Evolutionary conservation across 2,113 vertebrate genomes (phyloP).

Genomic region (Athene noctua): DNA sequence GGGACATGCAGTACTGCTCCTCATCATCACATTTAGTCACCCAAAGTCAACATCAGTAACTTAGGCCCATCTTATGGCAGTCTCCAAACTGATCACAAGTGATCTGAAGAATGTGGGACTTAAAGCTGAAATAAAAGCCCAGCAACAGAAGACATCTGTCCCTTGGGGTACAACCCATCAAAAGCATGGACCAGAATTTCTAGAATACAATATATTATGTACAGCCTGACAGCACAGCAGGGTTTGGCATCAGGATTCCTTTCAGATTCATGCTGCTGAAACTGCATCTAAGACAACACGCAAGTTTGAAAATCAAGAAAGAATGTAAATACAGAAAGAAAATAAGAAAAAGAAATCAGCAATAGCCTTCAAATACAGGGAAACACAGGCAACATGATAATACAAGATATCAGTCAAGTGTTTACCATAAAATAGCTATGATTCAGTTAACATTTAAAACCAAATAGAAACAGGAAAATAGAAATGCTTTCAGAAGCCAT

Average conservation of each 20-base stretch:
- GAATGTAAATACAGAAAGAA: neutral
- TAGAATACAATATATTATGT: neutral
- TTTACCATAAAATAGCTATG: neutral
- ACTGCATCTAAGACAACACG: neutral
- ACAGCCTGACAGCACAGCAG: neutral
- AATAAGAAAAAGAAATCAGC: neutral
- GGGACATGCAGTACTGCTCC: neutral
- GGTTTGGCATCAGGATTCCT: neutral
- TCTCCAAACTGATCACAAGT: neutral
- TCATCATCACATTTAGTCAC: neutral
- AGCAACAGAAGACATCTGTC: neutral
- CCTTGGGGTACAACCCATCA: neutral
- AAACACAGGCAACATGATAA: neutral
- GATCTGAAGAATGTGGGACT: neutral
- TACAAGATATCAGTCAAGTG: fast-evolving
- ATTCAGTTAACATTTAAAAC: neutral
- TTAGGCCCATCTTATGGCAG: neutral
- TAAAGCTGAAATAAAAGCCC: neutral
- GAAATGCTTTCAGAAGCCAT: neutral
- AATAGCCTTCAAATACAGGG: neutral
- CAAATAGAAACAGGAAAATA: neutral
- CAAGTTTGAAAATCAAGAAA: neutral
- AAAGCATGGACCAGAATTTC: neutral
- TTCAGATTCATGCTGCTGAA: neutral
- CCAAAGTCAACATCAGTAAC: neutral